These are phyloP conservation scores for Danio aesculapii DNA, from an alignment of 2,797 vertebrate genomes.

Conservation along the genomic window DNA sequence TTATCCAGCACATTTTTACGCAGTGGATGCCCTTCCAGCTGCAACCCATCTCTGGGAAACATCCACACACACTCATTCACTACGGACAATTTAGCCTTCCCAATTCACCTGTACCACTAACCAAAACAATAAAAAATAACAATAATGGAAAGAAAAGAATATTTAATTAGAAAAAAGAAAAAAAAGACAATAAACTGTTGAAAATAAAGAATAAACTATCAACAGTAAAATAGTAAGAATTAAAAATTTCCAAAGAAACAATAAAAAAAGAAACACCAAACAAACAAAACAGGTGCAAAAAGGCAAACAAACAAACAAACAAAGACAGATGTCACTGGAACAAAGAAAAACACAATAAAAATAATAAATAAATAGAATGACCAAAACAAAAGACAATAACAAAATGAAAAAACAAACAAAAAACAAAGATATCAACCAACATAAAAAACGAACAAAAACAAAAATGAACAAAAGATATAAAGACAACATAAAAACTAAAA, in stretches of 20 bases:
- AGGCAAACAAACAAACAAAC: background rate
- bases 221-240: background rate
- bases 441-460: no score
- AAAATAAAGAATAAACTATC: background rate
- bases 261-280: background rate
- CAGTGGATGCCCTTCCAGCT: no score
- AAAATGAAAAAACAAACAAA: no score
- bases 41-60: no score
- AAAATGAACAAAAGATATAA: no score
- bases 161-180: background rate
- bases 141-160: background rate
- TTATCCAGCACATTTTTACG: no score
- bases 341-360: background rate
- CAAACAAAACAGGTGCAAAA: background rate
- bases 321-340: background rate
- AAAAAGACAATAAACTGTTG: background rate
- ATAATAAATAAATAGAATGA: background rate
- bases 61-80: no score
- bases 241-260: background rate
- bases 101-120: background rate
- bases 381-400: no score
- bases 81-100: no score
- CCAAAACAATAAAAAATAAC: background rate
- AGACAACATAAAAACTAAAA: no score
- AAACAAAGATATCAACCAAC: no score